These are phyloP conservation scores for Brachycybe producta DNA, from an alignment of 2,888 invertebrate genomes.

Conservation along the genomic window DNA sequence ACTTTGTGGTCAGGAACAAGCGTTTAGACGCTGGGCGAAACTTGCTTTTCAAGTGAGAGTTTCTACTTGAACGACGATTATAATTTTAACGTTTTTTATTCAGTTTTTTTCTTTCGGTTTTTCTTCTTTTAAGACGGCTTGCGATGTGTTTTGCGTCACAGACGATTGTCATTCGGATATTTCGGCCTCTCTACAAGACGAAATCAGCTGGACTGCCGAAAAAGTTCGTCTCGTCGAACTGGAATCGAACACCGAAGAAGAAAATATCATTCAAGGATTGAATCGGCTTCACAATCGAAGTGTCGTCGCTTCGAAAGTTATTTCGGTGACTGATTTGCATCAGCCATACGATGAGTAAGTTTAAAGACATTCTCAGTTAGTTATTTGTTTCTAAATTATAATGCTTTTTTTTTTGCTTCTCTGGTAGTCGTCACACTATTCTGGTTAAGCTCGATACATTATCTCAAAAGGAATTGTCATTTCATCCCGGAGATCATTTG, in stretches of 20 bases:
- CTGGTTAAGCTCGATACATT: constrained; percentile 1
- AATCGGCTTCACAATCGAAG: constrained; percentile 6
- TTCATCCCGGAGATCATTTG: constrained; percentile 33
- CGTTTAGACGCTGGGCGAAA: constrained; percentile 66
- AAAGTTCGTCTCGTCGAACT: constrained; percentile 29
- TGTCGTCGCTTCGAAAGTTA: constrained; percentile 2
- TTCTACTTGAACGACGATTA: background rate
- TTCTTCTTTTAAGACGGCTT: too few relatives aligned
- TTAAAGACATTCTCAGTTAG: too few relatives aligned
- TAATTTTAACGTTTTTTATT: background rate
- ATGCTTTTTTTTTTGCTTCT: background rate
- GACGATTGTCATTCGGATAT: constrained; percentile 11
- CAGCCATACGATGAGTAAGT: constrained; percentile 9
- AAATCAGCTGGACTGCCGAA: constrained; percentile 11
- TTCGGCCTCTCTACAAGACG: constrained; percentile 9
- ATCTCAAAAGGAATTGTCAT: constrained; percentile 25
- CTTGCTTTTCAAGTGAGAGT: constrained; percentile 67
- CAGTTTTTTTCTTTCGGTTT: background rate
- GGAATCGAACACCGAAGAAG: background rate
- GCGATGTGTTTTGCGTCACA: constrained; percentile 18
- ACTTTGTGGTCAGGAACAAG: constrained; percentile 33
- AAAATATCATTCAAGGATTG: constrained; percentile 4
- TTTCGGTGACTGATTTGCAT: constrained; percentile 5
- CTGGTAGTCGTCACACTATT: constrained; percentile 12
- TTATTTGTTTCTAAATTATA: constrained; percentile 4